Evolutionary conservation across 2,113 vertebrate species (phyloP), one percentile per base, ranked within the genome.

Genomic region (Menura novaehollandiae): DNA sequence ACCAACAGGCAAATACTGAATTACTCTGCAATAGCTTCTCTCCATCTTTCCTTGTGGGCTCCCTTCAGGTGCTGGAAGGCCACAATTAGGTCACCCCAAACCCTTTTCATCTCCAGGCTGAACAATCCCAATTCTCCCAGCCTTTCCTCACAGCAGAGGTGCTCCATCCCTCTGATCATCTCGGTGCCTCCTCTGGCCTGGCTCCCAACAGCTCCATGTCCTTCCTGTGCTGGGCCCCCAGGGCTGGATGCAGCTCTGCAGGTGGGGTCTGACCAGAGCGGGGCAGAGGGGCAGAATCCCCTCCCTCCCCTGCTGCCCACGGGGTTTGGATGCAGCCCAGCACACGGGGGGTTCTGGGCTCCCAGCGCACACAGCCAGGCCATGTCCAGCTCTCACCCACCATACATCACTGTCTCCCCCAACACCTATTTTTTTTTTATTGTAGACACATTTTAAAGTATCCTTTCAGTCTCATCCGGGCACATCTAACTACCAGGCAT

Each of bases 351-450:
- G 4, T 4, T 59, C 53, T 82, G 46, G 46, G 39, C 23, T 82
- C 24, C 46, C 46, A 75, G 47, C 0, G 23, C 46, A n/a, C 37
- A 52, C 2, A 1, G 33, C 7, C 0, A 0, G 13, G 37, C 0
- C 23, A 47, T 8, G 28, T 26, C 26, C 71, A 76, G 8, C 14
- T 7, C 30, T 68, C 47, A 35, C 0, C 17, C 41, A 55, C 17
- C n/a, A 22, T 53, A 47, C 35, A 73, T 60, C 60, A 27, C 9
- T 3, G 1, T 24, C 19, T 77, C 16, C 12, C 27, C 32, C 26
- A 52, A 35, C 33, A 12, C 2, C 15, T 17, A 3, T n/a, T n/a
- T 6, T 49, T 49, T 58, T 79, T 85, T 73, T 28, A 37, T 41
- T 37, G 37, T 9, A 58, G 8, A 33, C 32, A 19, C 12, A 8